Base-by-base conservation (phyloP, 1,140 invertebrate species). In the Hermetia illucens region DNA sequence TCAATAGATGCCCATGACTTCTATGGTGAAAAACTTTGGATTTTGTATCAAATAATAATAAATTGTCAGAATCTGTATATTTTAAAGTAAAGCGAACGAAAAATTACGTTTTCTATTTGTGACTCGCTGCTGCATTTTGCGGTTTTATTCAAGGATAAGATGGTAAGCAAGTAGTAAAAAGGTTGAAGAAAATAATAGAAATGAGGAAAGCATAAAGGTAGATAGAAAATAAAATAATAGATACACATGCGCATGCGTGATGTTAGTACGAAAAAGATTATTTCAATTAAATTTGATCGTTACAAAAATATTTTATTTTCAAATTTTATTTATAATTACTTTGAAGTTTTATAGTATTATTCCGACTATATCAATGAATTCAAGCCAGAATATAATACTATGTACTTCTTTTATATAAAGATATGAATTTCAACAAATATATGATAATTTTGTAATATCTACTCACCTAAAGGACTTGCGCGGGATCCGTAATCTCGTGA, bases 401-500 rank as follows among this genome's bases (percentile, higher is more conserved):
- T 27, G 25, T 27, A n/a, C 12, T 6, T 38, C 27, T 24, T 36
- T 36, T 32, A n/a, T 3, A 9, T 32, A n/a, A n/a, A 32, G 9
- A 32, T 8, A 21, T 5, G 5, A 34, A 20, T 21, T 19, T 19
- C 16, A 20, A 34, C 10, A 6, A 21, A 19, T n/a, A 19, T 21
- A n/a, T 5, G 13, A 5, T 27, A 25, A 25, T 36, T 36, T 36
- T 36, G 13, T 36, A n/a, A n/a, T n/a, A n/a, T n/a, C n/a, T 36
- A 39, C 49, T 60, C 54, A 61, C 58, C 69, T 51, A 69, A 47
- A 41, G 75, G 74, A 63, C 70, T 76, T 45, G 66, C 68, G 53
- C 69, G 72, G 39, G 61, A 58, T 48, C 74, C 75, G 62, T 78
- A 79, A 55, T 70, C 72, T 48, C 77, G 63, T 47, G 77, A 80